Percentiles rank a stretch among this genome's conserved stretches.
phyloP scores from a whole-genome alignment of 2,113 vertebrate genomes.

The Tachuris rubrigastra region DNA sequence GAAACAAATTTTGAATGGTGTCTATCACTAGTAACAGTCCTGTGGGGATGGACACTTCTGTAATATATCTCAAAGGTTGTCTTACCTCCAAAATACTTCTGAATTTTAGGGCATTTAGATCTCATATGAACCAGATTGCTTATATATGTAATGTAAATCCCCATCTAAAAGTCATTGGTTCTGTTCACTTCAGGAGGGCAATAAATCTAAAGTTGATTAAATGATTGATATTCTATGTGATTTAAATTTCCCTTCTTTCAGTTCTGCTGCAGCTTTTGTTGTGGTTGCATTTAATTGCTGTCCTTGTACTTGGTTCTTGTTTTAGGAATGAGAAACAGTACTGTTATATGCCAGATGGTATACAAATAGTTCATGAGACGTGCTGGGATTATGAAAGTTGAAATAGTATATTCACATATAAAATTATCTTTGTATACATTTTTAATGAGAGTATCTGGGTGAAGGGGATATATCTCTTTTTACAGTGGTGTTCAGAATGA shows the following conservation, averaged over 20 bases:
- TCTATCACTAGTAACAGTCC: background rate
- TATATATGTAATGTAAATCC: fast-evolving
- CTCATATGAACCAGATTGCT: background rate
- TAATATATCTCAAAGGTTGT: background rate
- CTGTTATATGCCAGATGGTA: background rate
- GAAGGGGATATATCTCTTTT: background rate
- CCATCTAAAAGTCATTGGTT: background rate
- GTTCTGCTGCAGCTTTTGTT: background rate
- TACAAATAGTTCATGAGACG: background rate
- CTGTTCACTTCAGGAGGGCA: background rate
- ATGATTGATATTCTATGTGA: background rate
- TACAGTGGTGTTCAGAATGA: background rate
- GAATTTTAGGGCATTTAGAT: background rate
- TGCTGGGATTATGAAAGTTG: background rate
- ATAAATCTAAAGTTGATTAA: background rate
- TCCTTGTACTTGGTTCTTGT: background rate
- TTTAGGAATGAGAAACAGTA: background rate
- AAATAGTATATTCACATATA: background rate
- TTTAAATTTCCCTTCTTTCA: background rate
- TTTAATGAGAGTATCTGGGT: background rate
- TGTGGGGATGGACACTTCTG: background rate
- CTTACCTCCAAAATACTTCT: background rate
- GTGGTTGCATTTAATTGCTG: background rate
- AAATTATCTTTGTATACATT: background rate
- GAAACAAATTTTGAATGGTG: background rate